Evolutionary conservation across 2,113 vertebrate genomes (phyloP), one percentile per base, ranked within the genome.

Genomic region (Stomatorhinus ivindoensis): DNA sequence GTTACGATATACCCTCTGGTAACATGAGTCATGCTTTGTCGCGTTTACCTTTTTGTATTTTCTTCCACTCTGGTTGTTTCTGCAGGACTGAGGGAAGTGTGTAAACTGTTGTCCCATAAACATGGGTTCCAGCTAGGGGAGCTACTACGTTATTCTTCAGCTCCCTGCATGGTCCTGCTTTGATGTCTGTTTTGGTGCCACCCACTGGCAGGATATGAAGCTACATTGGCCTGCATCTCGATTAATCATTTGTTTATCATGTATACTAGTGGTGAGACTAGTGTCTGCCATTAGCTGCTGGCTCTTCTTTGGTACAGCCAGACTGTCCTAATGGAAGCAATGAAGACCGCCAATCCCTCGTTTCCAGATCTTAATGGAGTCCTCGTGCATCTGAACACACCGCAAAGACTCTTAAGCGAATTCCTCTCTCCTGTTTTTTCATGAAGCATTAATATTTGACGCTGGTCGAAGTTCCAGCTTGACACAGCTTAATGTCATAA

Each of bases 371-470:
- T 46, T 46, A 21, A 83, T 39, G 13, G 69, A 39, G 69, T 31
- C 69, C 69, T 76, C 17, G 31, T 17, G 42, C 39, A 47, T 47
- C 82, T 3, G 17, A 19, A 27, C 35, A 8, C 42, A 6, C 35
- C 42, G 1, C 21, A 17, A 50, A 50, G 8, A 47, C 42, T n/a
- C 5, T 53, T 53, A 2, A 10, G 11, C 13, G n/a, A n/a, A 27
- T 51, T 53, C 9, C 48, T 53, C 7, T 39, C 42, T 86, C 27
- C 47, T 35, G n/a, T 53, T 86, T 31, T 10, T 53, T 86, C 11
- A 86, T 51, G 15, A 48, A 24, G 84, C n/a, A 21, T 86, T 50
- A 86, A 86, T 86, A 86, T 86, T 51, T 86, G 47, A 86, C 27
- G n/a, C 48, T 31, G 85, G 48, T 53, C 15, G n/a, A 53, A 53